Evolutionary conservation across 2,113 vertebrate species (phyloP).

Genomic region (Epinephelus fuscoguttatus): DNA sequence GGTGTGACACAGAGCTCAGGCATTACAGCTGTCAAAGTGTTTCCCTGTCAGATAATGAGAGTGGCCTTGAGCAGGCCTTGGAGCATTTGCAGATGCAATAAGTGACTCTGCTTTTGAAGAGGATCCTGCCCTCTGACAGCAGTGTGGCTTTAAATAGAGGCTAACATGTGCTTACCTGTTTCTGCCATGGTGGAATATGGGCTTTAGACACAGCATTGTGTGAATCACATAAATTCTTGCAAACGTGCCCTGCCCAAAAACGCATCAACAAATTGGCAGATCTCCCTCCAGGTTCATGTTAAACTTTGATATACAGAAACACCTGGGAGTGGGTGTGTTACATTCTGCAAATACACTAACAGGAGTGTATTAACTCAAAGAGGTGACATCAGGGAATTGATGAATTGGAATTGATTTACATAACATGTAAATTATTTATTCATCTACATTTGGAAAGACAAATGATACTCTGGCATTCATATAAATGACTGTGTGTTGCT

Average conservation of each 20-base stretch:
- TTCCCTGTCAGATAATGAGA: background rate
- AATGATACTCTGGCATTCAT: background rate
- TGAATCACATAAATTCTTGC: background rate
- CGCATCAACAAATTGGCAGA: background rate
- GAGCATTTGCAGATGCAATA: constrained; percentile 5
- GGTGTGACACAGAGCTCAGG: background rate
- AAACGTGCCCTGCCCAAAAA: background rate
- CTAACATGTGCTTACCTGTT: constrained; percentile 32
- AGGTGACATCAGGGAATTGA: background rate
- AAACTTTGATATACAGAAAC: background rate
- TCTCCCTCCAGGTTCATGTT: constrained; percentile 1
- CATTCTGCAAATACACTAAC: background rate
- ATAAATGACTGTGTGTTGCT: constrained; percentile 2
- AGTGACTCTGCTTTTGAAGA: constrained; percentile 12
- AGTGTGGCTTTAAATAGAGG: constrained; percentile 2
- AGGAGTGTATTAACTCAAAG: background rate
- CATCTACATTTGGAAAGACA: no score
- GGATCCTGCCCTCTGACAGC: constrained; percentile 29
- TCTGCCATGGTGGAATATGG: background rate
- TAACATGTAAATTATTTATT: no score
- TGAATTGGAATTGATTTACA: no score
- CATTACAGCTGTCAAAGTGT: constrained; percentile 10
- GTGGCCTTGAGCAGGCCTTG: background rate
- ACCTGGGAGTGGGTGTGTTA: background rate
- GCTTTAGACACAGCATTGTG: background rate